A percentile compares a stretch with the other conserved stretches of the same genome.
Evolutionary conservation across 2,113 vertebrate genomes (phyloP).

Genomic region (Calyptommatus sinebrachiatus): DNA sequence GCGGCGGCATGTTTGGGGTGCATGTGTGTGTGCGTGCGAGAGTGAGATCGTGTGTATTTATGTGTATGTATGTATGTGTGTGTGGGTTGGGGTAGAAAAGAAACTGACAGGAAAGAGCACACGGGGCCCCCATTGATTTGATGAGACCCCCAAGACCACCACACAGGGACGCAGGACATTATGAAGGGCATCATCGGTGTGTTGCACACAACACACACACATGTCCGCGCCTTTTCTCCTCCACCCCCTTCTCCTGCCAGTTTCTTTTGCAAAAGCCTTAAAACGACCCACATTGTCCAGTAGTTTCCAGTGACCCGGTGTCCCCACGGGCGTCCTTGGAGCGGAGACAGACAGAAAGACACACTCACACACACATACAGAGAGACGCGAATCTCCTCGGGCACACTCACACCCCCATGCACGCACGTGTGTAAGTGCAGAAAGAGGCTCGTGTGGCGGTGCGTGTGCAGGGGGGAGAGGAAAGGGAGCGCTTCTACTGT

Average conservation of each 20-base stretch:
- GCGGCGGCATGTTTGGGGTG: background rate
- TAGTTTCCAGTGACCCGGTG: background rate
- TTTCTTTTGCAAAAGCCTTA: background rate
- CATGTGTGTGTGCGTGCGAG: background rate
- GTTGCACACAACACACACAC: conserved; percentile 21
- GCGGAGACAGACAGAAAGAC: no score
- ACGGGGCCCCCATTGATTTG: background rate
- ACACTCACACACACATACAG: background rate
- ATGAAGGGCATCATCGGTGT: background rate
- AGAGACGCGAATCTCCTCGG: background rate
- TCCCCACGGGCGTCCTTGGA: background rate
- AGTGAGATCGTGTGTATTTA: background rate
- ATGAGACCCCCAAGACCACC: background rate
- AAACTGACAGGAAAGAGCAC: background rate
- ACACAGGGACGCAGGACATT: background rate
- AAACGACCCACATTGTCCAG: conserved; percentile 5
- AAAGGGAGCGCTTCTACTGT: background rate
- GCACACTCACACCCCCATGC: background rate
- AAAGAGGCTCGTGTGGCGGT: background rate
- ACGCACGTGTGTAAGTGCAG: conserved; percentile 21
- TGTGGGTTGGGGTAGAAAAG: background rate
- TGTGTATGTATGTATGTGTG: background rate
- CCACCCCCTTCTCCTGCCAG: no score
- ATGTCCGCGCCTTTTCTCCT: background rate
- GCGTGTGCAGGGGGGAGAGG: conserved; percentile 4